Base-by-base conservation (phyloP, 2,888 invertebrate genomes). In the Ochropleura leucogaster region DNA sequence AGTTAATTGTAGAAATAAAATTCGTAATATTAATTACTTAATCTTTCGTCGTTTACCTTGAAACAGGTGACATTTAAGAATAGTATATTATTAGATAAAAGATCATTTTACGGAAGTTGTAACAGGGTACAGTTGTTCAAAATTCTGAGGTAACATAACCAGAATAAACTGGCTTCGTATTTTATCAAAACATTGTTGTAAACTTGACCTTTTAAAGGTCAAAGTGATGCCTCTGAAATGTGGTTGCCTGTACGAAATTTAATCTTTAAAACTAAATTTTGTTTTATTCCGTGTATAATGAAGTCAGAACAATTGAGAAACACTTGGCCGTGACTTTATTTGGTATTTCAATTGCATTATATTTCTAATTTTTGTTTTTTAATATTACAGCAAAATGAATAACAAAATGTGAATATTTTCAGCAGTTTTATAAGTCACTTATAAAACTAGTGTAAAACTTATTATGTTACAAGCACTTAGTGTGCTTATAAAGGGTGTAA, bases 1-100 rank as follows among this genome's bases (percentile, higher is more conserved):
- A 18, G 46, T 47, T 20, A 64, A 53, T 40, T 59, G 20, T 59
- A 42, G 1, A 42, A 42, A 44, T 42, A 63, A 42, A 57, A 68
- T 49, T 51, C 7, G 14, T 55, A 10, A 53, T 44, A 14, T 6
- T 62, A 70, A 70, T 70, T 42, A 57, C 8, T 42, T 30, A 57
- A 60, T 57, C 9, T 79, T 3, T 51, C 7, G 46, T 63, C 14
- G 59, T 60, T 47, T 66, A 75, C 85, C 79, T 85, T 83, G 83
- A 82, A 82, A 71, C 79, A 16, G 40, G 60, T 85, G 85, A 77
- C 81, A 83, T 83, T 80, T 74, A 63, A 66, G 49, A 47, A 51
- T 60, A 62, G 47, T 57, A n/a, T 57, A 77, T 46, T 60, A 59
- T 78, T 63, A 66, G 46, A 60, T 64, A 71, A 30, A 57, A 30